phyloP scores from a whole-genome alignment of 2,797 vertebrate genomes.

The Onychomys torridus region DNA sequence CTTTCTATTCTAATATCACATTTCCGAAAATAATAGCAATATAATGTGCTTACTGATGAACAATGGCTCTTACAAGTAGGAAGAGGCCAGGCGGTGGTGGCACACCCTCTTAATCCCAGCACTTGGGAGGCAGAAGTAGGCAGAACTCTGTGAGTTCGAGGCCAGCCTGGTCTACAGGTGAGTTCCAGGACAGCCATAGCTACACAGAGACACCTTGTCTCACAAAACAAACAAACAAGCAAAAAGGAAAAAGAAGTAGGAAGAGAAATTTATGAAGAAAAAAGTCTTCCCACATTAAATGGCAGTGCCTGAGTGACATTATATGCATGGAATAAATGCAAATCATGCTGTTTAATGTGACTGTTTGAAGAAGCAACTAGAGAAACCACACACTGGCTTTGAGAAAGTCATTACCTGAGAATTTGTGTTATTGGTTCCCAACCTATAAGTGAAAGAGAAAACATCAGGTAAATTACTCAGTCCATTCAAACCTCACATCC shows the following conservation, averaged over 20 bases:
- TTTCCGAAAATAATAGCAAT: conserved; percentile 65
- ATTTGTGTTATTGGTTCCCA: conserved; percentile 81
- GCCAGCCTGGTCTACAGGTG: background rate
- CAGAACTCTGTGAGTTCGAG: background rate
- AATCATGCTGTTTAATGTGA: conserved; percentile 1
- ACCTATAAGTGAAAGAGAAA: conserved; percentile 86
- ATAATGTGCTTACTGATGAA: conserved; percentile 58
- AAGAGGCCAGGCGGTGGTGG: background rate
- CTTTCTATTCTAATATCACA: conserved; percentile 25
- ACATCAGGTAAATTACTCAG: conserved; percentile 55
- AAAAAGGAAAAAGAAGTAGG: background rate
- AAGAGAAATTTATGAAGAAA: conserved; percentile 16
- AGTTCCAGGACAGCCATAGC: background rate
- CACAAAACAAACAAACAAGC: background rate
- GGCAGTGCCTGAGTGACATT: background rate
- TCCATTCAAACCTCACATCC: background rate
- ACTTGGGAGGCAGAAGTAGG: background rate
- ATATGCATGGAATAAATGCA: background rate
- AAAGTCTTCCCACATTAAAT: conserved; percentile 27
- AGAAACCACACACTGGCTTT: conserved; percentile 29
- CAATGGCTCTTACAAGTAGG: conserved; percentile 40
- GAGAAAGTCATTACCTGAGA: conserved; percentile 84
- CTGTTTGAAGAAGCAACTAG: background rate
- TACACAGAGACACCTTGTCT: background rate
- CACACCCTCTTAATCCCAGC: background rate